Percentiles rank a stretch among this genome's conserved stretches.
Evolutionary conservation across 1,140 invertebrate species (phyloP).

Genomic region (Gonatopus flavifemur): DNA sequence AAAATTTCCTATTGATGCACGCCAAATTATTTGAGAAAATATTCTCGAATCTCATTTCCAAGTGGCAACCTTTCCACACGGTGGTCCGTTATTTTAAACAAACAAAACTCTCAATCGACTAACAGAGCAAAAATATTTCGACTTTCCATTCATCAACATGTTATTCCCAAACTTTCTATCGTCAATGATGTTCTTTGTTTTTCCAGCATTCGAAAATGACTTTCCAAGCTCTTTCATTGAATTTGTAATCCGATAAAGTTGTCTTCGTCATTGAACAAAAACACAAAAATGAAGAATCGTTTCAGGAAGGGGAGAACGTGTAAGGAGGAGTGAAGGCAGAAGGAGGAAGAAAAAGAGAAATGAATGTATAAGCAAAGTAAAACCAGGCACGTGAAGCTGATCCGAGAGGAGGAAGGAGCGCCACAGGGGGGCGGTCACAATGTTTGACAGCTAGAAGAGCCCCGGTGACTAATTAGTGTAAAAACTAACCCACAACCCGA

Average conservation of each 20-base stretch:
- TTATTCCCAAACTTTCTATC: too few relatives aligned
- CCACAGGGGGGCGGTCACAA: conserved; percentile 40
- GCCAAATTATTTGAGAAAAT: too few relatives aligned
- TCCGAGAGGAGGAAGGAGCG: conserved; percentile 30
- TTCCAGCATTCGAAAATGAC: too few relatives aligned
- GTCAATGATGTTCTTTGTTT: too few relatives aligned
- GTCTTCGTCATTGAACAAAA: conserved; percentile 2
- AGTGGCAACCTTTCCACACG: too few relatives aligned
- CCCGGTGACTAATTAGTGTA: conserved; percentile 56
- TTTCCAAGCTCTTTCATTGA: too few relatives aligned
- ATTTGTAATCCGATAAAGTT: conserved; percentile 15
- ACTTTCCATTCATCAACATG: too few relatives aligned
- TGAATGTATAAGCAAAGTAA: conserved; percentile 13
- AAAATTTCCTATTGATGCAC: too few relatives aligned
- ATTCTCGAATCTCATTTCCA: too few relatives aligned
- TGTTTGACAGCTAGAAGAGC: conserved; percentile 54
- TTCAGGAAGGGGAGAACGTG: neutral
- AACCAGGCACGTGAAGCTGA: conserved; percentile 22
- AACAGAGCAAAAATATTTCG: too few relatives aligned
- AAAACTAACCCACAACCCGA: conserved; percentile 44
- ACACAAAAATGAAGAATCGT: neutral
- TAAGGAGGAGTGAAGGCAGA: conserved; percentile 5
- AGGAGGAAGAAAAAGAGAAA: conserved; percentile 21
- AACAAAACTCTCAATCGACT: too few relatives aligned
- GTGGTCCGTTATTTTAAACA: too few relatives aligned